A percentile compares a stretch with the other conserved stretches of the same genome.
phyloP scores from a whole-genome alignment of 2,797 vertebrate species.

The Gallirallus australis region DNA sequence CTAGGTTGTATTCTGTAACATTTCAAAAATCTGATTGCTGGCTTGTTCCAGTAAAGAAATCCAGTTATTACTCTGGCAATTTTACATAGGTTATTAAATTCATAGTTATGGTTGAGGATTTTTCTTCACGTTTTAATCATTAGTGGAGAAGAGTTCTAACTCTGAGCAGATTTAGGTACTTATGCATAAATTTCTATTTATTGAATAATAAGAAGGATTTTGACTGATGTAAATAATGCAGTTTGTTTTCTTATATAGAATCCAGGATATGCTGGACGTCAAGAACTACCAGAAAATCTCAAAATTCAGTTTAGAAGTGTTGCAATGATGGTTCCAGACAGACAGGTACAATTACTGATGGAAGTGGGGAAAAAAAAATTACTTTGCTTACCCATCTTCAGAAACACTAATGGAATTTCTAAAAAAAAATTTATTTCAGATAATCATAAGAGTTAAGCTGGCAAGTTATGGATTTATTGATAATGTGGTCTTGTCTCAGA shows the following conservation, averaged over 20 bases:
- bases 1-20: not conserved
- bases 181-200: not conserved
- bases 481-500: constrained; percentile 79
- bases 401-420: not conserved
- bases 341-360: constrained; percentile 71
- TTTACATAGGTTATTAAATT: not conserved
- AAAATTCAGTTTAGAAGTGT: constrained; percentile 81
- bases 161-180: not conserved
- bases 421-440: constrained; percentile 73
- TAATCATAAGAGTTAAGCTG: constrained; percentile 84
- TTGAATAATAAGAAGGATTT: not conserved
- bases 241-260: constrained; percentile 72
- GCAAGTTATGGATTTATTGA: constrained; percentile 84
- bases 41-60: not conserved
- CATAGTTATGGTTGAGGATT: not conserved
- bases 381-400: not conserved
- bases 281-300: constrained; percentile 83
- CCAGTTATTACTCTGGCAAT: not conserved
- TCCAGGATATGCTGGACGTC: constrained; percentile 83
- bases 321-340: constrained; percentile 84
- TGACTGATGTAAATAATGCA: not conserved
- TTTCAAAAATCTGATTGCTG: not conserved
- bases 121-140: not conserved
- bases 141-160: not conserved
- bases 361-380: not conserved